Evolutionary conservation across 2,113 vertebrate species (phyloP).

Genomic region (Pholis gunnellus): DNA sequence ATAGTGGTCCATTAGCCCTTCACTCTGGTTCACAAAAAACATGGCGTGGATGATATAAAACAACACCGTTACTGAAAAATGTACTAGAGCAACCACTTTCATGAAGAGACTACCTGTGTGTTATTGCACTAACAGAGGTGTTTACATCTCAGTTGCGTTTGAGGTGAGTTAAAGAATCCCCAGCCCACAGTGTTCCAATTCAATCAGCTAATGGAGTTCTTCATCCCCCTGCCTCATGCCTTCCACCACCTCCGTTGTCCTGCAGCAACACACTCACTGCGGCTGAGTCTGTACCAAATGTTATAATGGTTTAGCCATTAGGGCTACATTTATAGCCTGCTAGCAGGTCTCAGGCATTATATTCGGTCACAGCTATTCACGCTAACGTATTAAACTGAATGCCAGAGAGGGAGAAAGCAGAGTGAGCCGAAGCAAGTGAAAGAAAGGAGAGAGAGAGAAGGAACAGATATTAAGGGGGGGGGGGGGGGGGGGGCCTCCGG

Average conservation of each 20-base stretch:
- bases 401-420: constrained; percentile 24
- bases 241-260: constrained; percentile 61
- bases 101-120: constrained; percentile 50
- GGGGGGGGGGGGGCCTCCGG: constrained; percentile 21
- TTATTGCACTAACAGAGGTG: constrained; percentile 43
- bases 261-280: constrained; percentile 73
- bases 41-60: constrained; percentile 61
- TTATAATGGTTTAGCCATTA: constrained; percentile 81
- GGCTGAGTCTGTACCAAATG: constrained; percentile 63
- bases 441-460: constrained; percentile 17
- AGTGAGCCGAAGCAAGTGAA: constrained; percentile 18
- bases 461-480: constrained; percentile 20
- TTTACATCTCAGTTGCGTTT: constrained; percentile 64
- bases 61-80: constrained; percentile 52
- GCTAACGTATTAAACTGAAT: constrained; percentile 67
- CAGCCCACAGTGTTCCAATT: constrained; percentile 69
- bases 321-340: constrained; percentile 75
- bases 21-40: constrained; percentile 76
- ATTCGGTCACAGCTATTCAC: constrained; percentile 76
- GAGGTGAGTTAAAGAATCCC: constrained; percentile 63
- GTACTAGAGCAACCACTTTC: constrained; percentile 33
- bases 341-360: constrained; percentile 73
- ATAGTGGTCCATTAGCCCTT: constrained; percentile 80
- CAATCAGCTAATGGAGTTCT: constrained; percentile 84
- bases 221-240: constrained; percentile 41